phyloP scores from a whole-genome alignment of 1,140 invertebrate genomes.

The Drosophila ogumai region DNA sequence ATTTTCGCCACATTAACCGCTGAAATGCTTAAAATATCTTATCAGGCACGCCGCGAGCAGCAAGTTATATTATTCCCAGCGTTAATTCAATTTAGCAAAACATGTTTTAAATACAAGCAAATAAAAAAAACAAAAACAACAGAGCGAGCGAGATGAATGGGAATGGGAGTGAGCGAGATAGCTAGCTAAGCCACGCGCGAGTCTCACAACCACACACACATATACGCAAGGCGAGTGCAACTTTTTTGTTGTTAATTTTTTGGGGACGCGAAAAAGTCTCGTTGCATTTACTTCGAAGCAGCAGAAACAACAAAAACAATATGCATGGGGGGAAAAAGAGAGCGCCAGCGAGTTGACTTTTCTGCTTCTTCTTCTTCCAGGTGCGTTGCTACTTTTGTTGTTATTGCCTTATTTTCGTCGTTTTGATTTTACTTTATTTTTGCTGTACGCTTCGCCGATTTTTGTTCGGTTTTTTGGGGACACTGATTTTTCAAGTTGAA shows the following conservation, averaged over 20 bases:
- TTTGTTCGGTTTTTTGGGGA: slow-evolving; percentile 57
- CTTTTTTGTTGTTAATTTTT: slow-evolving; percentile 31
- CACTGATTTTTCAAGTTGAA: slow-evolving; percentile 56
- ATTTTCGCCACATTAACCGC: slow-evolving; percentile 13
- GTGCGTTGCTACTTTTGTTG: slow-evolving; percentile 39
- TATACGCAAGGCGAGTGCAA: slow-evolving; percentile 26
- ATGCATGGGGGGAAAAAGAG: slow-evolving; percentile 34
- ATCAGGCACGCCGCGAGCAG: slow-evolving; percentile 31
- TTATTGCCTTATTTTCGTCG: slow-evolving; percentile 31
- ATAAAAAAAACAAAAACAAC: slow-evolving; percentile 12
- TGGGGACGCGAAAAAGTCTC: slow-evolving; percentile 40
- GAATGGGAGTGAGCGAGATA: slow-evolving; percentile 17
- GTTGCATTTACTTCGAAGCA: slow-evolving; percentile 56
- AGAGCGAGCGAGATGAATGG: slow-evolving; percentile 16
- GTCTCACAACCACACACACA: slow-evolving; percentile 17
- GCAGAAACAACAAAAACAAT: slow-evolving; percentile 25
- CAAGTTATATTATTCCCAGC: slow-evolving; percentile 28
- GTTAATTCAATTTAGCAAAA: slow-evolving; percentile 46
- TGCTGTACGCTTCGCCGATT: slow-evolving; percentile 6
- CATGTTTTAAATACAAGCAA: slow-evolving; percentile 32
- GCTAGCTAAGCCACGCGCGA: slow-evolving; percentile 42
- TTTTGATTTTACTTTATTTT: slow-evolving; percentile 10
- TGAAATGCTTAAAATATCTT: slow-evolving; percentile 38
- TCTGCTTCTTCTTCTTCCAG: slow-evolving; percentile 44
- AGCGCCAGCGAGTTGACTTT: slow-evolving; percentile 59